Base-by-base conservation (phyloP, 1,140 invertebrate species). In the Aphelenchoides avenae region DNA sequence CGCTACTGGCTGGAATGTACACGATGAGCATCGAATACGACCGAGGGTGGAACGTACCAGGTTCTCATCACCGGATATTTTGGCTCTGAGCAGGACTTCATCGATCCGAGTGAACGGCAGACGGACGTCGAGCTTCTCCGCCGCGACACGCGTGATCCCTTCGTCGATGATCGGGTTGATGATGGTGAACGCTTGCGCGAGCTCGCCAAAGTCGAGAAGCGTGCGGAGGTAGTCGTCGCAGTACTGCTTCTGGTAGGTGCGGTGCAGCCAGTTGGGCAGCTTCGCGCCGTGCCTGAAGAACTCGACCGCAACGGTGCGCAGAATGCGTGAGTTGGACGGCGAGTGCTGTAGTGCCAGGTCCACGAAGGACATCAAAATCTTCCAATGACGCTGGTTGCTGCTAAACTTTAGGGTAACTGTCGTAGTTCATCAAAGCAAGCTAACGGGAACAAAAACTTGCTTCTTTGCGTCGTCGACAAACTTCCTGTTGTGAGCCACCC, bases 141-240 rank as follows among this genome's bases (percentile, higher is more conserved):
- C 15, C 6, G 22, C 33, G 13, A 33, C 63, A 9, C 47, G 31
- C 9, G 62, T 58, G 15, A 66, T 22, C 55, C 54, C 13, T 5
- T 18, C n/a, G 27, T 65, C 66, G 9, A 65, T 46, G 13, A 61
- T 44, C 5, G 18, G 18, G 11, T 40, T 29, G 1, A 69, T 37
- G 13, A 52, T 13, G 9, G 6, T 39, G 30, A 65, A 63, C 18
- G 63, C 63, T 27, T 69, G 46, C 6, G 26, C 15, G 5, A 65
- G 36, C 29, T 65, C 63, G 20, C 49, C 66, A 40, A 52, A 65
- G 27, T 65, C 63, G 30, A 70, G 68, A 39, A 65, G 43, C 27
- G 31, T 11, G 22, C 53, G 47, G 18, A 70, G 24, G 20, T 60
- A 64, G 43, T 65, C 51, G 9, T 59, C 66, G 50, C 48, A 63